A percentile compares a stretch with the other conserved stretches of the same genome.
Conservation (phyloP, 2,797 vertebrate species). For the Enteromius afrohamiltoni region DNA sequence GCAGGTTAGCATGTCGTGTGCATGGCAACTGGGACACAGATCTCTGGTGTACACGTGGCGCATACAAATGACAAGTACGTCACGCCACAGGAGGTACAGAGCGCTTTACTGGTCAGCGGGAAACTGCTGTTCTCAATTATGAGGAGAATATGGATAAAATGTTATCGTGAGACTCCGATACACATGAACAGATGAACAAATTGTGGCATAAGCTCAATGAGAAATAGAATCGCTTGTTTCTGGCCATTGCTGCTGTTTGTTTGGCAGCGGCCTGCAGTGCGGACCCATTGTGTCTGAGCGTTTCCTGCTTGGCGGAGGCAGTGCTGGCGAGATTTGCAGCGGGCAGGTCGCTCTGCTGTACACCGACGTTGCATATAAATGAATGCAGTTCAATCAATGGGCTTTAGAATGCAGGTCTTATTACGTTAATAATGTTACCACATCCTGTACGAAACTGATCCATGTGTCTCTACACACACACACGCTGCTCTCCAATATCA, state of each 20-base stretch:
- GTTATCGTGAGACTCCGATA: background rate
- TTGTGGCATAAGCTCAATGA: background rate
- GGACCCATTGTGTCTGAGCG: slow-evolving; percentile 21
- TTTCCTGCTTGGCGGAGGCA: slow-evolving; percentile 5
- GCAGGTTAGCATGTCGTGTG: slow-evolving; percentile 61
- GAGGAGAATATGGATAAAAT: slow-evolving; percentile 1
- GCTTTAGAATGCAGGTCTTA: slow-evolving; percentile 21
- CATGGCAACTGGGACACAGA: slow-evolving; percentile 60
- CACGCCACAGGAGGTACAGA: slow-evolving; percentile 48
- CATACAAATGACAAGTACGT: slow-evolving; percentile 62
- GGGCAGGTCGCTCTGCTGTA: background rate
- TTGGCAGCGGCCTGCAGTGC: background rate
- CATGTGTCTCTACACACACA: slow-evolving; percentile 41
- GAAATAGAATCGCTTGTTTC: background rate
- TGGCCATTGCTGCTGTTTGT: background rate
- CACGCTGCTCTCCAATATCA: slow-evolving; percentile 34
- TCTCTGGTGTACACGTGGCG: slow-evolving; percentile 55
- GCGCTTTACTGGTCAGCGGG: background rate
- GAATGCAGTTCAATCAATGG: slow-evolving; percentile 21
- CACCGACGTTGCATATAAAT: background rate
- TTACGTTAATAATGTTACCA: slow-evolving; percentile 28
- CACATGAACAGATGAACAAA: background rate
- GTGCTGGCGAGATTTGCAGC: background rate
- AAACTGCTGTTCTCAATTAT: background rate
- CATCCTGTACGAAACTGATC: slow-evolving; percentile 44